A percentile compares a stretch with the other conserved stretches of the same genome.
Conservation (phyloP, 2,113 vertebrate species). For the Numida meleagris region DNA sequence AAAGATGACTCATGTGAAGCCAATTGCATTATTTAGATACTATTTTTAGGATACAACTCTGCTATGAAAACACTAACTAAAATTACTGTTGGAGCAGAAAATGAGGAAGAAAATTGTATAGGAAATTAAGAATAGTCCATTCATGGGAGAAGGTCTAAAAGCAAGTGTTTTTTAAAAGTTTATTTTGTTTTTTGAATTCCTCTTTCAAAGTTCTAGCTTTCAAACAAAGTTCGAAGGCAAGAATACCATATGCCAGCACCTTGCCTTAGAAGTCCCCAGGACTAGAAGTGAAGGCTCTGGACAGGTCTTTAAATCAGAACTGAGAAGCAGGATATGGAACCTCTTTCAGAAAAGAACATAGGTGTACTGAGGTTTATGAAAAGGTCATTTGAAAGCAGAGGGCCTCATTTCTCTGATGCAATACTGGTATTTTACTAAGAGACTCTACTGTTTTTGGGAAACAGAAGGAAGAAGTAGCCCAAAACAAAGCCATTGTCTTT, state of each 20-base stretch:
- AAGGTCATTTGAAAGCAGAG: not conserved
- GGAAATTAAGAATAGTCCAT: not conserved
- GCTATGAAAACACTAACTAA: not conserved
- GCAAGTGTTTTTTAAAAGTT: not conserved
- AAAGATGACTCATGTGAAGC: not conserved
- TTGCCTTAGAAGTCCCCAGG: not conserved
- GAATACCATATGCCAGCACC: not conserved
- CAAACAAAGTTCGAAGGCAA: not conserved
- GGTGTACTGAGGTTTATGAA: not conserved
- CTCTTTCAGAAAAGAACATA: not conserved
- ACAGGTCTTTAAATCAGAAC: not conserved
- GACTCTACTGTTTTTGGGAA: not conserved
- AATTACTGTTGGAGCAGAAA: not conserved
- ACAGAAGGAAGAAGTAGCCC: not conserved
- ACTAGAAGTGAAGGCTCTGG: not conserved
- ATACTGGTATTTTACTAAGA: not conserved
- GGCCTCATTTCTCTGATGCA: not conserved
- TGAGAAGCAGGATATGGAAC: not conserved
- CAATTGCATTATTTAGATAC: not conserved
- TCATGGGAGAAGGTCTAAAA: not conserved
- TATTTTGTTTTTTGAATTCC: not conserved
- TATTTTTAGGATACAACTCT: not conserved
- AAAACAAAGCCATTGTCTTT: accelerated
- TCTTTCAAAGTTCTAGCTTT: not conserved
- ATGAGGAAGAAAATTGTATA: not conserved